Conservation (phyloP, 2,113 vertebrate genomes). For the Aythya baeri region DNA sequence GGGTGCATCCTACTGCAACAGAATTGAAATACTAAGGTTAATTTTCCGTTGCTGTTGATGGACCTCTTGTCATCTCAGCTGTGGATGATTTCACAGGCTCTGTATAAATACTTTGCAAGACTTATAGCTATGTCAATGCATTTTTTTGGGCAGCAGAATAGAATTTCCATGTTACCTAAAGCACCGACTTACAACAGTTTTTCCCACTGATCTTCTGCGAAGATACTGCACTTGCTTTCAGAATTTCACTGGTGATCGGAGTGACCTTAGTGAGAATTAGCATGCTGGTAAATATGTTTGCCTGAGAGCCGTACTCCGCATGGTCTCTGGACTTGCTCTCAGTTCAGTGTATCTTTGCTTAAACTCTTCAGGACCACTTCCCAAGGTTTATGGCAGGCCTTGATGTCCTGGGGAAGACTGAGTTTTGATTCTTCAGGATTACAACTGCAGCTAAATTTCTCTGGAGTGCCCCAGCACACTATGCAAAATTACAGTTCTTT, state of each 20-base stretch:
- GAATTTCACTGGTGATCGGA: neutral
- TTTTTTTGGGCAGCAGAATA: neutral
- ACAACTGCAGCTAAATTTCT: neutral
- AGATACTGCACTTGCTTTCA: neutral
- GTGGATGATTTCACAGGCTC: conserved; percentile 4
- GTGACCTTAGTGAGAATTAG: neutral
- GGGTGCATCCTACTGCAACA: neutral
- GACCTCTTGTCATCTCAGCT: neutral
- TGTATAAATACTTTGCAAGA: neutral
- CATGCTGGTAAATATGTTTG: neutral
- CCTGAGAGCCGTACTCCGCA: neutral
- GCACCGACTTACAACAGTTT: neutral
- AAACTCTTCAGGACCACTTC: neutral
- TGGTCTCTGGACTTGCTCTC: neutral
- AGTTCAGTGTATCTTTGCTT: neutral
- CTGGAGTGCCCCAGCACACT: neutral
- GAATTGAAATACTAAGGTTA: neutral
- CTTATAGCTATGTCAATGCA: neutral
- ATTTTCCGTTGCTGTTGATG: neutral
- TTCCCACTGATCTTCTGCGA: neutral
- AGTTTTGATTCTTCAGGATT: neutral
- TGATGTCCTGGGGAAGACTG: neutral
- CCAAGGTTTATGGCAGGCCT: neutral
- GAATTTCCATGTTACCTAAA: neutral
- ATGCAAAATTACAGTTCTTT: neutral